Evolutionary conservation across 2,113 vertebrate genomes (phyloP).

Genomic region (Scophthalmus maximus): DNA sequence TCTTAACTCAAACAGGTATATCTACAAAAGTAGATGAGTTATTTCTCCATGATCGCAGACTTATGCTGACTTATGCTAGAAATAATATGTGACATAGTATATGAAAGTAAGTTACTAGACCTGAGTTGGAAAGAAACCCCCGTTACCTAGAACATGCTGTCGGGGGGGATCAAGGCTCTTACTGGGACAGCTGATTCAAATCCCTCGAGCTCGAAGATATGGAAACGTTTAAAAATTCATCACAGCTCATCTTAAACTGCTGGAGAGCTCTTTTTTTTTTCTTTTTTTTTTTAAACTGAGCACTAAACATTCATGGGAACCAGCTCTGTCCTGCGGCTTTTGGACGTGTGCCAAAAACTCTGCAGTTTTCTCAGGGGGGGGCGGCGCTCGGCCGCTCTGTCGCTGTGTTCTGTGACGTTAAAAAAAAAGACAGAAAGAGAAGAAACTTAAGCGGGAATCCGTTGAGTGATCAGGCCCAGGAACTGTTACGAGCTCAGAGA

Average conservation of each 20-base stretch:
- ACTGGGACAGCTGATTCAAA: background rate
- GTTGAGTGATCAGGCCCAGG: background rate
- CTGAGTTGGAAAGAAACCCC: no score
- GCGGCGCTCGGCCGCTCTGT: conserved; percentile 19
- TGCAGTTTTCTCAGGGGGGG: conserved; percentile 48
- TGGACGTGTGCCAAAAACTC: conserved; percentile 50
- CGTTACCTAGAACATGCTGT: no score
- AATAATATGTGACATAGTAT: no score
- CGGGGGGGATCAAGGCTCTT: background rate
- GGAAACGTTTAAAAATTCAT: conserved; percentile 5
- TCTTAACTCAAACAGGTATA: no score
- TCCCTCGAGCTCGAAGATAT: background rate
- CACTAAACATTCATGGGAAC: conserved; percentile 60
- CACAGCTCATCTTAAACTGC: background rate
- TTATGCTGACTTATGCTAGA: no score
- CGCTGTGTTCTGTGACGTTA: conserved; percentile 17
- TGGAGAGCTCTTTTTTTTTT: background rate
- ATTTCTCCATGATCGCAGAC: no score
- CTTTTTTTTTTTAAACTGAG: no score
- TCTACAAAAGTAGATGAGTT: no score
- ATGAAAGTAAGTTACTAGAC: no score
- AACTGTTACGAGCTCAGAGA: background rate
- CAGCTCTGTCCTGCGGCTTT: conserved; percentile 41
- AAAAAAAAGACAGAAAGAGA: background rate
- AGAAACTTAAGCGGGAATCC: background rate